Evolutionary conservation across 2,113 vertebrate species (phyloP).

Genomic region (zebrafish (Danio rerio)): DNA sequence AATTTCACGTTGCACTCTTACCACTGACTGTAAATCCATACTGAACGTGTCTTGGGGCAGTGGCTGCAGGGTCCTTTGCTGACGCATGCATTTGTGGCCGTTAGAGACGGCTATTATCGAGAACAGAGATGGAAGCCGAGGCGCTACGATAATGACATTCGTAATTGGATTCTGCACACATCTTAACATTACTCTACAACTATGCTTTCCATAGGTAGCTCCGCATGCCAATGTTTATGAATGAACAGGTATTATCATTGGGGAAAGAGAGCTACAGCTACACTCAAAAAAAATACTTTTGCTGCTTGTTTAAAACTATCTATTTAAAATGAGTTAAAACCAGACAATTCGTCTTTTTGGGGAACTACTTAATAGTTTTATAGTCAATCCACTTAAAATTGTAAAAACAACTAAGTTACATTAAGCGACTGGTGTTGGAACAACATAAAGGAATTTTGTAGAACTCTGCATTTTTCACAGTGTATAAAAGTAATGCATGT

Average conservation of each 20-base stretch:
- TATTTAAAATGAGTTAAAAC: too few species aligned
- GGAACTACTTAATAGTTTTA: too few species aligned
- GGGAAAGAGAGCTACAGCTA: background rate
- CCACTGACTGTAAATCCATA: conserved; percentile 21
- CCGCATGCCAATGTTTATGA: conserved; percentile 5
- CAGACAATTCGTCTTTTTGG: too few species aligned
- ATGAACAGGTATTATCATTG: background rate
- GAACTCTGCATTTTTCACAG: too few species aligned
- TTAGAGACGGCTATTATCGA: conserved; percentile 43
- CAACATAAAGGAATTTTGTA: too few species aligned
- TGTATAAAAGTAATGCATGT: background rate
- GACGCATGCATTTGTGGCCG: conserved; percentile 35
- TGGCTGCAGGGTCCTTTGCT: conserved; percentile 13
- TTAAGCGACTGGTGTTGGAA: too few species aligned
- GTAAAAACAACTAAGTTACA: too few species aligned
- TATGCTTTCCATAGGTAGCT: conserved; percentile 13
- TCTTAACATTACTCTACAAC: conserved; percentile 39
- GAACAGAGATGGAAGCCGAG: conserved; percentile 30
- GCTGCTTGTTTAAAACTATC: too few species aligned
- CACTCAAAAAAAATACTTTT: background rate
- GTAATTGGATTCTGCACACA: conserved; percentile 53
- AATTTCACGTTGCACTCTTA: background rate
- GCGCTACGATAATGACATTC: conserved; percentile 52
- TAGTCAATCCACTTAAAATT: too few species aligned
- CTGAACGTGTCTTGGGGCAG: conserved; percentile 13